Evolutionary conservation across 2,888 invertebrate species (phyloP), one percentile per base, ranked within the genome.

Genomic region (Eulithis testata): DNA sequence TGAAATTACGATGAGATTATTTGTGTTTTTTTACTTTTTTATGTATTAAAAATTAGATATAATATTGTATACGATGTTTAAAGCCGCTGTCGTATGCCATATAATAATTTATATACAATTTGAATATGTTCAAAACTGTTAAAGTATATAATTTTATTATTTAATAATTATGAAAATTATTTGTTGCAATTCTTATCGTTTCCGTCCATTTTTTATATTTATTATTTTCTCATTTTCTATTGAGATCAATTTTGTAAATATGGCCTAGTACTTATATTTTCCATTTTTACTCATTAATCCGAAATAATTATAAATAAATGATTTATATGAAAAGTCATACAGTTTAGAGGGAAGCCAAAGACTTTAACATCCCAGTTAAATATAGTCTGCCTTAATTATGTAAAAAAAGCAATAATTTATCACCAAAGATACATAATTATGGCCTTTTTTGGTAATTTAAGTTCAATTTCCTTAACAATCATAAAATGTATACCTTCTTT

Each of bases 1-100:
- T 91, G 90, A 92, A 92, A 92, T 92, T 91, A 91, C 87, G 80
- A 65, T 91, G 92, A 92, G 92, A 92, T 92, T 92, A 92, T 86
- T 82, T 79, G 83, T 81, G 82, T 88, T 84, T 85, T 21, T 84
- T 84, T 89, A 88, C 84, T 86, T 86, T 86, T 84, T 84, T 89
- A 89, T 89, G 84, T 86, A 81, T 84, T 84, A 85, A 83, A 79
- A 75, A 81, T 63, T 87, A 89, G 85, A 81, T 82, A 84, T 81
- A 80, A 73, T 65, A 62, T 66, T 66, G 60, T 65, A 56, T 68
- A 66, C 66, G 70, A 63, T 52, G 31, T 49, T 61, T 56, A 40
- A 21, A 14, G 14, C 73, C 75, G 76, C 73, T 74, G 71, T 72
- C 77, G 77, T 81, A 81, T 81, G 78, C 79, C 79, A 80, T 83